Evolutionary conservation across 1,140 invertebrate genomes (phyloP).

Genomic region (Drosophila carrolli): DNA sequence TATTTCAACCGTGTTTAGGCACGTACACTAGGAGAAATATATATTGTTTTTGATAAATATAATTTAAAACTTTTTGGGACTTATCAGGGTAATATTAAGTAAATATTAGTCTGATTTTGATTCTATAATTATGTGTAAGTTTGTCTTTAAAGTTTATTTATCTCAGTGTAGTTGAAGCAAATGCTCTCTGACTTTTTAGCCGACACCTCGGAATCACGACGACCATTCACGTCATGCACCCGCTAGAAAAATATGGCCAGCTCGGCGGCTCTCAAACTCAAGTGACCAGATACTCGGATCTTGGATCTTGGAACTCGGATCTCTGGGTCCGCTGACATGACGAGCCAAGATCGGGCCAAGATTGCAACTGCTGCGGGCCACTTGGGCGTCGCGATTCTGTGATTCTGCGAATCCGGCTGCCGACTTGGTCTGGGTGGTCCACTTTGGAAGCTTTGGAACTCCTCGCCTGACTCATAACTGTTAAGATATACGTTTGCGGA

Average conservation of each 20-base stretch:
- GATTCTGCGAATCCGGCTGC: conserved; percentile 46
- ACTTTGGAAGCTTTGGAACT: conserved; percentile 8
- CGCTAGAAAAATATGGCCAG: conserved; percentile 68
- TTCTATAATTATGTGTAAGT: too few species aligned
- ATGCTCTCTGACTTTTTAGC: conserved; percentile 45
- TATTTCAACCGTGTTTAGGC: conserved; percentile 17
- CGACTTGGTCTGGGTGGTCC: conserved; percentile 46
- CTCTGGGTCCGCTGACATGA: conserved; percentile 31
- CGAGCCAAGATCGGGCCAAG: conserved; percentile 48
- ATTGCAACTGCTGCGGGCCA: conserved; percentile 39
- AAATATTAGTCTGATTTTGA: too few species aligned
- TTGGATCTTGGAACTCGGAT: conserved; percentile 13
- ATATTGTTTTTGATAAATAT: too few species aligned
- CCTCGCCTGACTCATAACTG: conserved; percentile 37
- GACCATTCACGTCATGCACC: conserved; percentile 67
- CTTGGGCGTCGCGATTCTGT: conserved; percentile 35
- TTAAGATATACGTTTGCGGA: conserved; percentile 31
- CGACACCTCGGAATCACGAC: conserved; percentile 44
- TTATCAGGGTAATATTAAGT: too few species aligned
- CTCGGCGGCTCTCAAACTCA: conserved; percentile 20
- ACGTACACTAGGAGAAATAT: conserved; percentile 22
- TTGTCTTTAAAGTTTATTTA: background rate
- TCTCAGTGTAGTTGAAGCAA: conserved; percentile 21
- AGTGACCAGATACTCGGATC: conserved; percentile 32
- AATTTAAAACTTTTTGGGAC: too few species aligned